A percentile compares a stretch with the other conserved stretches of the same genome.
Evolutionary conservation across 2,113 vertebrate species (phyloP).

Genomic region (Labrus mixtus): DNA sequence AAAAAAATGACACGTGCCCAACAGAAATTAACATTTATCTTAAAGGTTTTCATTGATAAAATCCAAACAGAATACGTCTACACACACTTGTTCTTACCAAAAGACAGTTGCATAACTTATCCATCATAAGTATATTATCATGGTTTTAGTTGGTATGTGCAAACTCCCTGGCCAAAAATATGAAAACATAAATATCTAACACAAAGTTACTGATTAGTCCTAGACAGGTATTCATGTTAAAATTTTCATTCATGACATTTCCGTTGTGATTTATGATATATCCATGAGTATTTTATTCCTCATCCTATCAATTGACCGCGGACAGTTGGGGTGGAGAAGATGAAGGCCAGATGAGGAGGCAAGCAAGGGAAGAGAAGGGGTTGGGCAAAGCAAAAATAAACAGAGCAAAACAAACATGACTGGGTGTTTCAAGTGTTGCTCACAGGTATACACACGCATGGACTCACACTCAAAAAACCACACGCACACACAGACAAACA

Average conservation of each 20-base stretch:
- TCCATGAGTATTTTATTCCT: conserved; percentile 45
- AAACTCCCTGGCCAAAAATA: no score
- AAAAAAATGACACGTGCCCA: no score
- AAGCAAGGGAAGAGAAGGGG: conserved; percentile 42
- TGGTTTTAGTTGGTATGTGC: no score
- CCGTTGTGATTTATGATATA: conserved; percentile 5
- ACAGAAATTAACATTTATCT: no score
- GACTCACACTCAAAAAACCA: conserved; percentile 10
- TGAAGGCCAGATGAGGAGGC: conserved; percentile 31
- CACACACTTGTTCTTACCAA: no score
- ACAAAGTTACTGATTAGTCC: not conserved
- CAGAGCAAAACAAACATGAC: conserved; percentile 74
- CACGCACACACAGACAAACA: conserved; percentile 16
- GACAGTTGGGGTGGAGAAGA: conserved; percentile 36
- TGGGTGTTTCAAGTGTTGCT: conserved; percentile 59
- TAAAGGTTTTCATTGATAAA: no score
- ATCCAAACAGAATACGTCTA: no score
- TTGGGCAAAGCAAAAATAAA: conserved; percentile 69
- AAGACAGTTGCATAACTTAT: no score
- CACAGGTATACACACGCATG: conserved; percentile 57
- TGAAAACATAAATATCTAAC: no score
- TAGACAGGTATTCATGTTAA: not conserved
- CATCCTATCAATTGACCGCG: conserved; percentile 32
- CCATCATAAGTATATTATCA: no score
- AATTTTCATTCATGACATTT: conserved; percentile 25